Evolutionary conservation across 1,140 invertebrate species (phyloP).

Genomic region (Helicorthomorpha holstii): DNA sequence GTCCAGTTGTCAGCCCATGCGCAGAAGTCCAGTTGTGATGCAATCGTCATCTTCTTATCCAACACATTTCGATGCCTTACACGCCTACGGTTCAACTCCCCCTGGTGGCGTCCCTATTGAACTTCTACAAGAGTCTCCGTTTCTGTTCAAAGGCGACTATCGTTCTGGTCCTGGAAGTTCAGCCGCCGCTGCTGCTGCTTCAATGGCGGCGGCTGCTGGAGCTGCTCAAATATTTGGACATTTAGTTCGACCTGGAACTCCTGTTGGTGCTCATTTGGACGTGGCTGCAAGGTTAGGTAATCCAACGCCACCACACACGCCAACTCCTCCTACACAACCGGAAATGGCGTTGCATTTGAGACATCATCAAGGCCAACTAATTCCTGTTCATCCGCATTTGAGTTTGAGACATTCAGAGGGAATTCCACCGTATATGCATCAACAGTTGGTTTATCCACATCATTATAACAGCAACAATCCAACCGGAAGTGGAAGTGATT

Average conservation of each 20-base stretch:
- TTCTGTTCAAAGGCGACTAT: constrained; percentile 13
- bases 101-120: constrained; percentile 20
- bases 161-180: constrained; percentile 3
- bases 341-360: constrained; percentile 8
- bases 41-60: too few relatives aligned
- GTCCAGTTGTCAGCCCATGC: too few relatives aligned
- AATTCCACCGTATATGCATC: constrained; percentile 9
- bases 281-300: constrained; percentile 11
- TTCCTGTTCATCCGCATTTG: constrained; percentile 8
- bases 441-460: constrained; percentile 14
- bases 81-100: not conserved
- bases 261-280: constrained; percentile 11
- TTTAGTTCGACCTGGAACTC: constrained; percentile 12
- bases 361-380: constrained; percentile 9
- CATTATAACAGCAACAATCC: constrained; percentile 10
- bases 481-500: too few relatives aligned
- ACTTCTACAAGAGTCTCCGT: constrained; percentile 21
- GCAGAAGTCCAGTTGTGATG: too few relatives aligned
- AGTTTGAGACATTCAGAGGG: constrained; percentile 9
- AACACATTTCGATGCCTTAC: too few relatives aligned
- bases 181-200: constrained; percentile 31
- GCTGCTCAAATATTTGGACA: constrained; percentile 8
- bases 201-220: constrained; percentile 31
- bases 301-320: constrained; percentile 12
- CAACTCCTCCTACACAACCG: constrained; percentile 10